Base-by-base conservation (phyloP, 2,113 vertebrate genomes). In the Nymphicus hollandicus region DNA sequence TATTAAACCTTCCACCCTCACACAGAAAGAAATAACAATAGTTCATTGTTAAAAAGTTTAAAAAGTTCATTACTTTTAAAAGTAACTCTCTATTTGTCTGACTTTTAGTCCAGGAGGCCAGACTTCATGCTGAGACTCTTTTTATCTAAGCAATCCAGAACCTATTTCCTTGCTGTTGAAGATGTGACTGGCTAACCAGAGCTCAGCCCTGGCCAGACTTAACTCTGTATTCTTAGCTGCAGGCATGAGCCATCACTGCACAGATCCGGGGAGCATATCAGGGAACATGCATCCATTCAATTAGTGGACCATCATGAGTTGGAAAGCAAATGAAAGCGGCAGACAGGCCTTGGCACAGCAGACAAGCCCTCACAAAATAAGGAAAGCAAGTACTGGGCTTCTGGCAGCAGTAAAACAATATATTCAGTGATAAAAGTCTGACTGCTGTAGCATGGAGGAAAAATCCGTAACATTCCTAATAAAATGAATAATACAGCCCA, bases 241-340 rank as follows among this genome's bases (percentile, higher is more conserved):
- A 81, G 13, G 25, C 4, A 2, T 9, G 27, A 90, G 47, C 63
- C 6, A 0, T 35, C 44, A 5, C 29, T 31, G 82, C 83, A 11
- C 0, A 6, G 61, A 29, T 71, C 39, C 81, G 44, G 80, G 46
- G 52, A 86, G 47, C 71, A 35, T 55, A 63, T 28, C 65, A 84
- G 65, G 77, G 77, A 85, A 43, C 49, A 23, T 15, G 28, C 64
- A 23, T 22, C 35, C 64, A 41, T 87, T 71, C 83, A 72, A 53
- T 89, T 91, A 89, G 88, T 29, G 63, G 46, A 77, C 72, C 77
- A 52, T 68, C 49, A 41, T 47, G 80, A 93, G 70, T 0, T 84
- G 86, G 88, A 71, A 95, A 65, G 86, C n/a, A 85, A 77, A 91
- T 35, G 41, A 81, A 83, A 81, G 76, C 76, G 72, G 72, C 88